Base-by-base conservation (phyloP, 2,888 invertebrate species). In the Danaus chrysippus region DNA sequence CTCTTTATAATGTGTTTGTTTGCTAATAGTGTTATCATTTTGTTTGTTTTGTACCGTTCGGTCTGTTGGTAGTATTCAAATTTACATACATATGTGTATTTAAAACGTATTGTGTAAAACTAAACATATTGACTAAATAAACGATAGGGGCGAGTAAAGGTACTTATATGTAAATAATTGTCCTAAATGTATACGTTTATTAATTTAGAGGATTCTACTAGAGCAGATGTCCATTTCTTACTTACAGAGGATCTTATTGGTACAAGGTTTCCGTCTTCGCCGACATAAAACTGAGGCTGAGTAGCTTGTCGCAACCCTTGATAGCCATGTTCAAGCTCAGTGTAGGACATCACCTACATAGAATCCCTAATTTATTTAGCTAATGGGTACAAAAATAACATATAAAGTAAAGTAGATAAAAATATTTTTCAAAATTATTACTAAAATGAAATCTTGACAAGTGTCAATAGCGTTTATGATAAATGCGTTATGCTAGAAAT, bases 291-390 rank as follows among this genome's bases (percentile, higher is more conserved):
- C 77, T 94, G 93, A 68, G 93, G 93, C 70, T 93, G 92, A 78
- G 91, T 84, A 73, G 93, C 93, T 87, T 95, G 95, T 82, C 94
- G 93, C 83, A 96, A 92, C 77, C 95, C 97, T 93, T 96, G 97
- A 92, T 97, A 97, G 74, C 97, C 97, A 92, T 96, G 96, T 92
- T 97, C 97, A 79, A 97, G 92, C 92, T 97, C 97, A 83, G 96
- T 96, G 89, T 97, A 97, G 83, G 97, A 97, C 97, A 97, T 97
- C 82, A 84, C 89, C 83, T 87, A 86, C 81, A 81, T 83, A 73
- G 71, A 81, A 74, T 66, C 65, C 52, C 56, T 54, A 65, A 57
- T 55, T 57, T 58, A 15, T n/a, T 17, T 58, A 19, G 59, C 54
- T 54, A 57, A 61, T 11, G 43, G n/a, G 34, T 43, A 53, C 59